Percentiles rank a stretch among this genome's conserved stretches.
Evolutionary conservation across 2,888 invertebrate species (phyloP).

Genomic region (Cynaeus angustus): DNA sequence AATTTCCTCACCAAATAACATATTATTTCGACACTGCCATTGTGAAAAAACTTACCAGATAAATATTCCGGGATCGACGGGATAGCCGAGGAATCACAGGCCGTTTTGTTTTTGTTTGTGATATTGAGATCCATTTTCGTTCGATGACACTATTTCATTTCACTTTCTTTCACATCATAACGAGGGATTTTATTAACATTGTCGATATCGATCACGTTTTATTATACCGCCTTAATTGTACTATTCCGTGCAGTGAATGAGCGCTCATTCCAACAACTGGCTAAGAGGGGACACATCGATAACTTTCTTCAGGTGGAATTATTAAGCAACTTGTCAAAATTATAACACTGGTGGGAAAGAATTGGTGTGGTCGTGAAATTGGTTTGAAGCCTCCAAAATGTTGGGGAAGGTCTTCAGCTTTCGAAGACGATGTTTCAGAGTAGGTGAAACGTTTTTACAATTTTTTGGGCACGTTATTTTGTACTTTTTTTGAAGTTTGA

Average conservation of each 20-base stretch:
- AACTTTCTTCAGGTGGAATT: constrained; percentile 48
- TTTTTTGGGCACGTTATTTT: too few relatives aligned
- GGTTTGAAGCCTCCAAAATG: not conserved
- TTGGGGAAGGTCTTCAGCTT: too few relatives aligned
- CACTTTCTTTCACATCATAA: constrained; percentile 8
- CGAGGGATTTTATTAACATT: too few relatives aligned
- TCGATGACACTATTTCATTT: not conserved
- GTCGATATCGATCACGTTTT: not conserved
- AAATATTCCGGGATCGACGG: constrained; percentile 65
- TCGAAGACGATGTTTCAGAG: too few relatives aligned
- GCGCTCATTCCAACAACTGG: constrained; percentile 9
- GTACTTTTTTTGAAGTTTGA: too few relatives aligned
- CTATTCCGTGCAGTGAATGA: constrained; percentile 12
- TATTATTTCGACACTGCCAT: not conserved
- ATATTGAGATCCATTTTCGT: constrained; percentile 18
- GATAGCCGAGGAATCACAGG: constrained; percentile 47
- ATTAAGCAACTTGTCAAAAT: constrained; percentile 31
- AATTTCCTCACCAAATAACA: not conserved
- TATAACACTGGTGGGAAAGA: not conserved
- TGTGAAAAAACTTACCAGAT: constrained; percentile 59
- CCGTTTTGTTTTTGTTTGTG: constrained; percentile 7
- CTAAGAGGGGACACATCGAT: constrained; percentile 21
- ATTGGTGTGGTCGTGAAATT: not conserved
- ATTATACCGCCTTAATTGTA: constrained; percentile 12
- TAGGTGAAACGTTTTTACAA: too few relatives aligned